Percentiles rank a stretch among this genome's conserved stretches.
These are phyloP conservation scores for Patagioenas fasciata DNA, from an alignment of 2,113 vertebrate genomes.

Conservation along the genomic window DNA sequence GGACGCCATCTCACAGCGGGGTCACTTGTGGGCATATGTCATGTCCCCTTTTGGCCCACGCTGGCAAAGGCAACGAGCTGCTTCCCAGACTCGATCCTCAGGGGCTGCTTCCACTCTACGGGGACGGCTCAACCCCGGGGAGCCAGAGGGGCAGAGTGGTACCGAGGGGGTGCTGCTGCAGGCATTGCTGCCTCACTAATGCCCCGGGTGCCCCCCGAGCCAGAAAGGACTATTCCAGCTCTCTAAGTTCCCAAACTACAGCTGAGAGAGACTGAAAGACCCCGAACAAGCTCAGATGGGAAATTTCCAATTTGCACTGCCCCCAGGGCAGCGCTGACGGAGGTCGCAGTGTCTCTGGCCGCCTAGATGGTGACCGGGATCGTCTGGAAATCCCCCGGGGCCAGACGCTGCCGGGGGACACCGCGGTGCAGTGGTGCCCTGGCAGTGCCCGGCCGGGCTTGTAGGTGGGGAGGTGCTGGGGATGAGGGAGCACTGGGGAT, in stretches of 20 bases:
- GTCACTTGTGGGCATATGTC: not conserved
- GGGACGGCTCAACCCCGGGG: not conserved
- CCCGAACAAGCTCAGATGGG: not conserved
- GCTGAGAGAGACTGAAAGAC: not conserved
- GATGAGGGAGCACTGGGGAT: not conserved
- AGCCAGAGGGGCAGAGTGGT: not conserved
- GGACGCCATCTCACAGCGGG: accelerated
- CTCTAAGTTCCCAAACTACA: not conserved
- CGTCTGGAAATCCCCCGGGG: not conserved
- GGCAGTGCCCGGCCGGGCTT: not conserved
- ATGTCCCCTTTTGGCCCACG: too few relatives aligned
- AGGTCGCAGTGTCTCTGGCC: not conserved
- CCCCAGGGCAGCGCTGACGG: not conserved
- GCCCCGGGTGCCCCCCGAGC: too few relatives aligned
- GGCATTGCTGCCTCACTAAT: not conserved
- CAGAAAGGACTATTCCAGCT: not conserved
- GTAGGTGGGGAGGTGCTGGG: not conserved
- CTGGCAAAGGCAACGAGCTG: too few relatives aligned
- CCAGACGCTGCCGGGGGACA: not conserved
- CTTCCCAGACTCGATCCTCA: not conserved
- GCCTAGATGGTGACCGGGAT: not conserved
- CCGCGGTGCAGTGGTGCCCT: not conserved
- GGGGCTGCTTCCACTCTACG: not conserved
- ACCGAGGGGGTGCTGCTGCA: not conserved
- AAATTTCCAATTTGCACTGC: not conserved